These are phyloP conservation scores for Oceanites oceanicus DNA, from an alignment of 2,113 vertebrate species.

Conservation along the genomic window DNA sequence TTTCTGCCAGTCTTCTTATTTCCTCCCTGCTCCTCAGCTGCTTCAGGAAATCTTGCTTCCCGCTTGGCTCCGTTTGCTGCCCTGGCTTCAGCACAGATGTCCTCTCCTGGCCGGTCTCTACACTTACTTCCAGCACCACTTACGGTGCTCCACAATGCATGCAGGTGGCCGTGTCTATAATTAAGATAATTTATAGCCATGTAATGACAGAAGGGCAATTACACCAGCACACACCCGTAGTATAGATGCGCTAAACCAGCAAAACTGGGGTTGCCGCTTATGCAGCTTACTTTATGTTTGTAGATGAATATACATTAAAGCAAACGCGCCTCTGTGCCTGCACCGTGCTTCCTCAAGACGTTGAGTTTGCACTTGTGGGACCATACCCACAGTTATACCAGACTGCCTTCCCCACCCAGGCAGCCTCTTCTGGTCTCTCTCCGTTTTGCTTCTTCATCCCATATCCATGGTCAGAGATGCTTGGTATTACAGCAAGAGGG, in stretches of 20 bases:
- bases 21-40: neutral
- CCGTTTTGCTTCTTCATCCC: neutral
- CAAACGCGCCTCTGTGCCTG: neutral
- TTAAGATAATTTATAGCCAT: conserved; percentile 7
- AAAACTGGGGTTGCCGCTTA: conserved; percentile 43
- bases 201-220: conserved; percentile 9
- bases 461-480: neutral
- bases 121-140: neutral
- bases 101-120: neutral
- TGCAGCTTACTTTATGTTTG: neutral
- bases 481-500: neutral
- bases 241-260: conserved; percentile 10
- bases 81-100: neutral
- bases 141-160: neutral
- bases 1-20: neutral
- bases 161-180: neutral
- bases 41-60: neutral
- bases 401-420: neutral
- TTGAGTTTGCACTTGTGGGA: neutral
- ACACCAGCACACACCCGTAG: conserved; percentile 4
- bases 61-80: neutral
- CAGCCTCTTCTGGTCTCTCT: neutral
- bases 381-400: neutral
- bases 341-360: neutral
- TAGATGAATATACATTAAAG: neutral